Percentiles rank a stretch among this genome's conserved stretches.
Evolutionary conservation across 2,888 invertebrate species (phyloP).

Genomic region (Sabellastarte sp.): DNA sequence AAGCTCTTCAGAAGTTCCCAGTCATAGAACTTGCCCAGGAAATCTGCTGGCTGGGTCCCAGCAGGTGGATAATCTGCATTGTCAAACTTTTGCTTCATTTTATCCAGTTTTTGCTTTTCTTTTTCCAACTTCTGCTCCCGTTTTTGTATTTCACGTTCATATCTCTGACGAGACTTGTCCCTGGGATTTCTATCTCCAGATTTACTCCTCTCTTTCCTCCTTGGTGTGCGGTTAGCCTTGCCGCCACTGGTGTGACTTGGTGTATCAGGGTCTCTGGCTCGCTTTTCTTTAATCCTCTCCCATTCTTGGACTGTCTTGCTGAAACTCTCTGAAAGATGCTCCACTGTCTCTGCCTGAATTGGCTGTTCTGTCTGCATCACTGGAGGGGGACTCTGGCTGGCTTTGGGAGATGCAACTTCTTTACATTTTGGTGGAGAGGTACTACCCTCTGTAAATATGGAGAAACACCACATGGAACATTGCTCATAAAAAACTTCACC

Average conservation of each 20-base stretch:
- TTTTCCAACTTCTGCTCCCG: constrained; percentile 63
- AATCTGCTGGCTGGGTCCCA: constrained; percentile 76
- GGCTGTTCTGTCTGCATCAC: too few species aligned
- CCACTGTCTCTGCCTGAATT: too few species aligned
- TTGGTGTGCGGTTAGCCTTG: neutral
- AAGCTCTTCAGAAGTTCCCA: constrained; percentile 65
- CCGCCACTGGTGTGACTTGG: constrained; percentile 36
- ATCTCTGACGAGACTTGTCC: constrained; percentile 16
- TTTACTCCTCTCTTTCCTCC: constrained; percentile 3
- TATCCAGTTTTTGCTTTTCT: constrained; percentile 67
- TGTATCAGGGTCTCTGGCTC: constrained; percentile 30
- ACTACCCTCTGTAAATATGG: too few species aligned
- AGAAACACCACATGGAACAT: too few species aligned
- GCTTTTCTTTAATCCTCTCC: constrained; percentile 64
- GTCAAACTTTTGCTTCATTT: constrained; percentile 60
- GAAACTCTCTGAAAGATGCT: constrained; percentile 73
- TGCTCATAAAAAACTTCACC: too few species aligned
- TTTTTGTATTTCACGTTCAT: constrained; percentile 18
- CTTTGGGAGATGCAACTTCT: too few species aligned
- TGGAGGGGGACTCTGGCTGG: too few species aligned
- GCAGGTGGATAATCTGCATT: neutral
- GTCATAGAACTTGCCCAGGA: constrained; percentile 84
- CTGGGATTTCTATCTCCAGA: constrained; percentile 9
- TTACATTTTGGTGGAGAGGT: too few species aligned
- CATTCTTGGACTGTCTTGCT: constrained; percentile 81